Base-by-base conservation (phyloP, 2,888 invertebrate genomes). In the Physocephala rufipes region DNA sequence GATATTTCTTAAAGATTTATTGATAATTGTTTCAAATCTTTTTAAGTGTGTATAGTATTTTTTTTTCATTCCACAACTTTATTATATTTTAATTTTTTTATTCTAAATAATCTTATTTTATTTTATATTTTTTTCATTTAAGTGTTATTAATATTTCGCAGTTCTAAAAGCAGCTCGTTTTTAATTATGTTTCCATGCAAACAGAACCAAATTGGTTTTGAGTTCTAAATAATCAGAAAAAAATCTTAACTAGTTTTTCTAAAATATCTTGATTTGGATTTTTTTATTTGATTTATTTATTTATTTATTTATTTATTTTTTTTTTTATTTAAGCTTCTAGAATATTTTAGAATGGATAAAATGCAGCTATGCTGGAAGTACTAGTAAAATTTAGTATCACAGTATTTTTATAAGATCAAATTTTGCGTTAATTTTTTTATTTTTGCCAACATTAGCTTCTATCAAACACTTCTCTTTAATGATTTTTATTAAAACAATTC, bases 301-400 rank as follows among this genome's bases (percentile, higher is more conserved):
- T 21, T 59, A 68, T 55, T 64, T 49, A 68, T 51, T 67, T 68
- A 58, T 45, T 67, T 72, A 58, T 55, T 30, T 73, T 72, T 72
- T 30, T 71, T 71, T 36, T 49, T 64, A 51, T 61, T 45, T 71
- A 71, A 73, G 71, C 74, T 72, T 76, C 84, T 83, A 84, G 82
- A 84, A 85, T 85, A 85, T 84, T 84, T 83, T 82, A 85, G 85
- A 85, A 85, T 85, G 85, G 84, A 84, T 83, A 85, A 85, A 85
- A 85, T 85, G 85, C 85, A 85, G 85, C 85, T 85, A 85, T 85
- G 85, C 85, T 85, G 85, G 85, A 85, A 85, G 84, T 85, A 85
- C 85, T 85, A 85, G 85, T 85, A 85, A 85, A 85, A 84, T 84
- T 84, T 85, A 84, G 85, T 85, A 85, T 85, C 85, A 85, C 85